Evolutionary conservation across 2,113 vertebrate genomes (phyloP).

Genomic region (Ornithorhynchus anatinus): DNA sequence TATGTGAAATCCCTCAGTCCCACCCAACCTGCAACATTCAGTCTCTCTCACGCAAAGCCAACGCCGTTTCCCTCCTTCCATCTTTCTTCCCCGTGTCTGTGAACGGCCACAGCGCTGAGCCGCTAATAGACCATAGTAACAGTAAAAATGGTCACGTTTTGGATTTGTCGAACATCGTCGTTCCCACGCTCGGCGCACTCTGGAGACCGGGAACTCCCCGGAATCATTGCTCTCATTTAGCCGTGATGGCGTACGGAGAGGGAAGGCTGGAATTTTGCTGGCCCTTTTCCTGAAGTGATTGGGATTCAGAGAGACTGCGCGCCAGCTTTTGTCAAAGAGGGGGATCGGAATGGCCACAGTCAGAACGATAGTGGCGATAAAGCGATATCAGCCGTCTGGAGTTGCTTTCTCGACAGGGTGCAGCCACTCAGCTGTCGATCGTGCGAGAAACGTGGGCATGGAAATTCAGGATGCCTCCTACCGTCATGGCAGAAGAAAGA

Average conservation of each 20-base stretch:
- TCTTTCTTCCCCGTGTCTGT: too few relatives aligned
- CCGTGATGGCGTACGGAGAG: not conserved
- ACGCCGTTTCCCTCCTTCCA: too few relatives aligned
- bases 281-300: not conserved
- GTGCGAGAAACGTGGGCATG: constrained; percentile 26
- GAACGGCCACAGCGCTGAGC: too few relatives aligned
- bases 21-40: too few relatives aligned
- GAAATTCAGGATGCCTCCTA: not conserved
- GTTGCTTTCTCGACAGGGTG: not conserved
- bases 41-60: too few relatives aligned
- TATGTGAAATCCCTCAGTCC: too few relatives aligned
- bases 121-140: too few relatives aligned
- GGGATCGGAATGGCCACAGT: constrained; percentile 28
- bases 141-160: too few relatives aligned
- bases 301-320: not conserved
- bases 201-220: too few relatives aligned
- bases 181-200: too few relatives aligned
- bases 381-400: constrained; percentile 58
- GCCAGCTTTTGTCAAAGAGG: constrained; percentile 3
- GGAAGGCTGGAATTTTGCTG: not conserved
- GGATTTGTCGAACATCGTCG: too few relatives aligned
- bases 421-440: not conserved
- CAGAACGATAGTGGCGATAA: constrained; percentile 51
- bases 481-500: not conserved
- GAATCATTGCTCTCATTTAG: not conserved